A percentile compares a stretch with the other conserved stretches of the same genome.
Conservation (phyloP, 1,140 invertebrate genomes). For the Eubasilissa regina region DNA sequence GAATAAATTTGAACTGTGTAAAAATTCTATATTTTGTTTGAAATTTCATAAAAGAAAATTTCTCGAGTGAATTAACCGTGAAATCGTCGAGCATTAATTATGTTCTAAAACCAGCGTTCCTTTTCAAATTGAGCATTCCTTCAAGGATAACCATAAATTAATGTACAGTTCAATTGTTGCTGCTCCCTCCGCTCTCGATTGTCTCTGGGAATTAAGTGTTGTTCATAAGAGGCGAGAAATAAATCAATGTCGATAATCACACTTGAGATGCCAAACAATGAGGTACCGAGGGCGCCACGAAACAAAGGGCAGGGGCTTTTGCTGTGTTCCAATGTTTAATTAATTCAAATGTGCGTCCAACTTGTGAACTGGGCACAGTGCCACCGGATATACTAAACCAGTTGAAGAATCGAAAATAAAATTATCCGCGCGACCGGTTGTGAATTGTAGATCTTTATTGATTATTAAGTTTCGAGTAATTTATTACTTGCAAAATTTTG, state of each 20-base stretch:
- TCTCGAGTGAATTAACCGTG: no score
- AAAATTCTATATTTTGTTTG: no score
- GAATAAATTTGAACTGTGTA: no score
- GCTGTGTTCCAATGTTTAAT: slow-evolving; percentile 34
- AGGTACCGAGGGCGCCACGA: slow-evolving; percentile 20
- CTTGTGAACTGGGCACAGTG: slow-evolving; percentile 7
- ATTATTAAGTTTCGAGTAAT: no score
- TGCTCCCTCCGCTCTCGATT: slow-evolving; percentile 42
- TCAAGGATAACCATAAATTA: slow-evolving; percentile 52
- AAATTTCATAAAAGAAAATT: background rate
- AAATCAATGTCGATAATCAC: slow-evolving; percentile 58
- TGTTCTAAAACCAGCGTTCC: slow-evolving; percentile 5
- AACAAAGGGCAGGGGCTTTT: slow-evolving; percentile 31
- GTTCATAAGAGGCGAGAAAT: slow-evolving; percentile 50
- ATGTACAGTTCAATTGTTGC: slow-evolving; percentile 38
- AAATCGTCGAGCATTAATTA: slow-evolving; percentile 16
- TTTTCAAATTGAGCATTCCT: slow-evolving; percentile 30
- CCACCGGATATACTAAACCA: no score
- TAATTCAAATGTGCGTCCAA: slow-evolving; percentile 32
- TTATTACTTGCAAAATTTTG: no score
- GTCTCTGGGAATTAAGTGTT: slow-evolving; percentile 52
- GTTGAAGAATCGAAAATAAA: no score
- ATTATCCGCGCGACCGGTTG: no score
- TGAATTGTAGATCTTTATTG: no score
- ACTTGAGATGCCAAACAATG: slow-evolving; percentile 54